Evolutionary conservation across 2,113 vertebrate species (phyloP).

Genomic region (Emydocephalus ijimae): DNA sequence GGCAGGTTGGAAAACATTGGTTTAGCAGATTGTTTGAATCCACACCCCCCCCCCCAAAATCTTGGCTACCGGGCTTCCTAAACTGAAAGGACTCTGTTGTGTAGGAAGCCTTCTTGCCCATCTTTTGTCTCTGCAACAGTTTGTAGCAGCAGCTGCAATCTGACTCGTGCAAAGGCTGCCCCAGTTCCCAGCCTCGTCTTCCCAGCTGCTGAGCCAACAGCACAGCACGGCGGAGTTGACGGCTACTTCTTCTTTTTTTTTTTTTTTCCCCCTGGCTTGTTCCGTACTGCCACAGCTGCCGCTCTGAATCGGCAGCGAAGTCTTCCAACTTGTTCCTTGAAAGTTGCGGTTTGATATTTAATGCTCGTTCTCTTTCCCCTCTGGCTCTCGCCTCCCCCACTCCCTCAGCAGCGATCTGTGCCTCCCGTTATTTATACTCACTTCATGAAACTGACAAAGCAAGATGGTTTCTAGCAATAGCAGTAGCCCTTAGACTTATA

Average conservation of each 20-base stretch:
- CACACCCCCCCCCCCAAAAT: not conserved
- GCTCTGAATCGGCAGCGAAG: not conserved
- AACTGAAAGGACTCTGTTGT: not conserved
- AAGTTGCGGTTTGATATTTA: not conserved
- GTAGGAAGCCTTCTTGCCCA: too few relatives aligned
- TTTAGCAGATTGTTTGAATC: not conserved
- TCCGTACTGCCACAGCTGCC: constrained; percentile 4
- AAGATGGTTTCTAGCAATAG: not conserved
- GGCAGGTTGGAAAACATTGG: not conserved
- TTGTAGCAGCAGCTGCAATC: not conserved
- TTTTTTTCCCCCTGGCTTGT: not conserved
- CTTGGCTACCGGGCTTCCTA: not conserved
- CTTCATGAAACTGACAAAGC: not conserved
- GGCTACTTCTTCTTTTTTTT: not conserved
- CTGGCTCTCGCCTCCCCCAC: not conserved
- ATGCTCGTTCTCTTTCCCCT: not conserved
- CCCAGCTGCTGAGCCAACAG: not conserved
- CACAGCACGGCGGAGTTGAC: not conserved
- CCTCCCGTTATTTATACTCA: not conserved
- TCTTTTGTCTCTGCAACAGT: not conserved
- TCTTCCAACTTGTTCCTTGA: not conserved
- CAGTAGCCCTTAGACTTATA: not conserved
- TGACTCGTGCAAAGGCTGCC: not conserved
- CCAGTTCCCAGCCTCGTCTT: not conserved
- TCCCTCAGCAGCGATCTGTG: fast-evolving